Conservation (phyloP, 2,113 vertebrate genomes). For the Ophthalmotilapia sp. region DNA sequence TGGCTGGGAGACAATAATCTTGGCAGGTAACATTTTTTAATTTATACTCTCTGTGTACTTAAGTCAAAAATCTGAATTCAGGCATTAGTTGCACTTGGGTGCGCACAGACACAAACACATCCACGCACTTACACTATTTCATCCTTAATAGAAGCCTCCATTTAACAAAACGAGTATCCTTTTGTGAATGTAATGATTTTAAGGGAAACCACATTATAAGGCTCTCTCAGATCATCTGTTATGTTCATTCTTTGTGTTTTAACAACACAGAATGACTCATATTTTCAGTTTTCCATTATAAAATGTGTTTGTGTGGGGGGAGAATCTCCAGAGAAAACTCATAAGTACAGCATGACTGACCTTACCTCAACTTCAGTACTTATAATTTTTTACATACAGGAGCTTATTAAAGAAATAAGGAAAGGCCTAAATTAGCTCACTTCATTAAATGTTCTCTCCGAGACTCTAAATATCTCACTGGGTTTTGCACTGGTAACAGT, state of each 20-base stretch:
- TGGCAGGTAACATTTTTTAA: background rate
- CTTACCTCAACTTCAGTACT: background rate
- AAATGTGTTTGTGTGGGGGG: background rate
- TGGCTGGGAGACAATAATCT: background rate
- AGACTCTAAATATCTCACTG: background rate
- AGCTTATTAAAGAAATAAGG: background rate
- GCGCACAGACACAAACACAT: background rate
- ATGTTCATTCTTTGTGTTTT: background rate
- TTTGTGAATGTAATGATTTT: background rate
- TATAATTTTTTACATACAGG: background rate
- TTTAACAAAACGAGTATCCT: background rate
- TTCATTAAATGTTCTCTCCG: background rate
- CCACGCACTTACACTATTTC: background rate
- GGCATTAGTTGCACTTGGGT: background rate
- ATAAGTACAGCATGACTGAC: background rate
- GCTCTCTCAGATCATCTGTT: background rate
- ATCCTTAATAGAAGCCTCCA: background rate
- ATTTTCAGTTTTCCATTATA: background rate
- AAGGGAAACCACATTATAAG: background rate
- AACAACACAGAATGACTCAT: background rate
- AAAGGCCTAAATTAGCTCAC: background rate
- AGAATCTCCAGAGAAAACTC: background rate
- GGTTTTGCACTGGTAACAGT: background rate
- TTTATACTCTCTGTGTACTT: background rate
- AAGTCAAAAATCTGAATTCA: background rate